phyloP scores from a whole-genome alignment of 2,797 vertebrate genomes.

The Poeciliopsis turneri region DNA sequence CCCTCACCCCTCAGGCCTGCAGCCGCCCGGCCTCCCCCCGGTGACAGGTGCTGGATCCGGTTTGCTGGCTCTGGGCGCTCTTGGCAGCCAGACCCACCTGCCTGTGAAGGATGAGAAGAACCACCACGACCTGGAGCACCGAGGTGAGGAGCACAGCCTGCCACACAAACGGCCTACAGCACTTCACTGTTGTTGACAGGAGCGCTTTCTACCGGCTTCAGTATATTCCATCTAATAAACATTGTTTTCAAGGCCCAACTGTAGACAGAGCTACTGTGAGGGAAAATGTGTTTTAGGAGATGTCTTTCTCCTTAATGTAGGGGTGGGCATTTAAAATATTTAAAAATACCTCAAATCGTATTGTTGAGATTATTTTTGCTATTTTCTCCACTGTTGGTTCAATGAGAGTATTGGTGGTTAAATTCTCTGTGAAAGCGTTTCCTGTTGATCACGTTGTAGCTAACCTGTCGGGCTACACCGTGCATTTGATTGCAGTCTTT shows the following conservation, averaged over 20 bases:
- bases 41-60: conserved; percentile 88
- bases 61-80: conserved; percentile 89
- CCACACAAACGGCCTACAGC: not conserved
- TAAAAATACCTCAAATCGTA: too few relatives aligned
- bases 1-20: conserved; percentile 90
- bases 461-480: not conserved
- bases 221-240: not conserved
- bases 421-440: not conserved
- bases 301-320: not conserved
- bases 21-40: conserved; percentile 89
- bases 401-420: not conserved
- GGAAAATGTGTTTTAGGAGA: not conserved
- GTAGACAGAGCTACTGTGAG: not conserved
- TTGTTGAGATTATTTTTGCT: too few relatives aligned
- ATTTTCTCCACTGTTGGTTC: too few relatives aligned
- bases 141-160: conserved; percentile 84
- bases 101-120: conserved; percentile 96
- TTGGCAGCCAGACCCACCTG: conserved; percentile 93
- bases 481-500: not conserved
- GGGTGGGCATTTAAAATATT: too few relatives aligned
- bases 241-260: not conserved
- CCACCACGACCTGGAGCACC: conserved; percentile 94
- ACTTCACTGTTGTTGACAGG: not conserved
- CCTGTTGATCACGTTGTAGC: not conserved
- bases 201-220: not conserved